These are phyloP conservation scores for Jacana jacana DNA, from an alignment of 2,113 vertebrate genomes.

Conservation along the genomic window DNA sequence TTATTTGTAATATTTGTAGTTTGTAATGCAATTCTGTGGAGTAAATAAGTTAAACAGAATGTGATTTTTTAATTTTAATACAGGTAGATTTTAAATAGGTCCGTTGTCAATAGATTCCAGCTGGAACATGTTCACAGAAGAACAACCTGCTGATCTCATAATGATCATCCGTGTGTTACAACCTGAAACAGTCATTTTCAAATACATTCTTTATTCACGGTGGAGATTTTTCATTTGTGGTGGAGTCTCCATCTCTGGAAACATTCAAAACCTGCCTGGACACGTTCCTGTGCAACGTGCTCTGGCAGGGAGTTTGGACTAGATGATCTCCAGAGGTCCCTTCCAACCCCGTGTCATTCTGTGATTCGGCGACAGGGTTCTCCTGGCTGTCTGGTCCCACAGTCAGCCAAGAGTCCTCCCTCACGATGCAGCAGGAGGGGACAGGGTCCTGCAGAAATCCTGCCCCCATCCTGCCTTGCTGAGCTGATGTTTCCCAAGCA, in stretches of 20 bases:
- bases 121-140: neutral
- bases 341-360: too few species aligned
- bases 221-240: too few species aligned
- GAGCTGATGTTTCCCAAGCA: neutral
- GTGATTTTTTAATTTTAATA: neutral
- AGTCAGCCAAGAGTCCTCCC: neutral
- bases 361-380: neutral
- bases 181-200: neutral
- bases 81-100: neutral
- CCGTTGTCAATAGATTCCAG: neutral
- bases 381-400: neutral
- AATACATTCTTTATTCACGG: neutral
- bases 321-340: too few species aligned
- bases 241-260: too few species aligned
- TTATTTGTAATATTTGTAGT: neutral
- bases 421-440: neutral
- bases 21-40: neutral
- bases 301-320: too few species aligned
- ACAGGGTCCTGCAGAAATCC: too few species aligned
- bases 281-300: too few species aligned
- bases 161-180: neutral
- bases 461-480: neutral
- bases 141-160: neutral
- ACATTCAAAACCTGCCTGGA: too few species aligned
- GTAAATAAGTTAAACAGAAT: neutral